phyloP scores from a whole-genome alignment of 2,113 vertebrate species.

The Brachypteracias leptosomus region DNA sequence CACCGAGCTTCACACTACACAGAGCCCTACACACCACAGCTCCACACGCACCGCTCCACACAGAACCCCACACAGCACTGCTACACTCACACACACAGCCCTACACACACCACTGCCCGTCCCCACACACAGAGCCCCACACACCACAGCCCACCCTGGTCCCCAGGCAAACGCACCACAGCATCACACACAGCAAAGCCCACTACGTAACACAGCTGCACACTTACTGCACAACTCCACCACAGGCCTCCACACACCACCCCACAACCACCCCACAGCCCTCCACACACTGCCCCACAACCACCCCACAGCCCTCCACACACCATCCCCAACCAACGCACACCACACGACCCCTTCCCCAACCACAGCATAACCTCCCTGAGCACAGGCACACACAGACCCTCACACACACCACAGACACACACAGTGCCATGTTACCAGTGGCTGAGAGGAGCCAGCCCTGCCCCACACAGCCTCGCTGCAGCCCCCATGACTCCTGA shows the following conservation, averaged over 20 bases:
- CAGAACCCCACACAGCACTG: not conserved
- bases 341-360: not conserved
- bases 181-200: not conserved
- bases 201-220: no score
- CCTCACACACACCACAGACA: not conserved
- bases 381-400: no score
- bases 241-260: not conserved
- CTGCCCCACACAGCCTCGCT: accelerated
- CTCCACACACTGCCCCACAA: not conserved
- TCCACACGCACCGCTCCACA: not conserved
- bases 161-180: not conserved
- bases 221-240: accelerated
- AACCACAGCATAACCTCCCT: not conserved
- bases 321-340: accelerated
- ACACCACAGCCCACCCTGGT: not conserved
- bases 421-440: accelerated
- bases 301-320: not conserved
- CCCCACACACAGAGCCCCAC: not conserved
- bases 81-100: not conserved
- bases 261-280: not conserved
- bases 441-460: not conserved
- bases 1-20: not conserved
- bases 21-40: not conserved
- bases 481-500: not conserved
- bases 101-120: no score